Evolutionary conservation across 2,888 invertebrate species (phyloP).

Genomic region (Pristionchus fissidentatus): DNA sequence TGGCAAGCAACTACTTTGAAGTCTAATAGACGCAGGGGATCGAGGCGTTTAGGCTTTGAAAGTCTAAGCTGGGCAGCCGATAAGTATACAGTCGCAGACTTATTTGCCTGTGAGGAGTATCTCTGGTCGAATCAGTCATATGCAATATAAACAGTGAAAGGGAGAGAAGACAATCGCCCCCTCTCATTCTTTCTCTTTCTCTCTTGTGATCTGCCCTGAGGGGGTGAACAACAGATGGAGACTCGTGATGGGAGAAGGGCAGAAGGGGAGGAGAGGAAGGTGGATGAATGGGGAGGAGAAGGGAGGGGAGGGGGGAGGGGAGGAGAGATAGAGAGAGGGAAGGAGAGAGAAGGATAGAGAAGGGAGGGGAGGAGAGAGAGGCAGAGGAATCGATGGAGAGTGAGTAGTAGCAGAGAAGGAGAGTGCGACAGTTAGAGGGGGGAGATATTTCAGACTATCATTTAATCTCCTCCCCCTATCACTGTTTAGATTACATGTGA

Average conservation of each 20-base stretch:
- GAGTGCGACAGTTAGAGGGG: not conserved
- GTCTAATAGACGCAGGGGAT: no score
- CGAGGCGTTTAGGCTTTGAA: no score
- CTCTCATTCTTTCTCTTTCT: conserved; percentile 35
- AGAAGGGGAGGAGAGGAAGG: not conserved
- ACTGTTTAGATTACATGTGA: no score
- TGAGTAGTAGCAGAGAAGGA: not conserved
- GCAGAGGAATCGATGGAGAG: conserved; percentile 13
- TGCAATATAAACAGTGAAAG: not conserved
- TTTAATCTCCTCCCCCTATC: not conserved
- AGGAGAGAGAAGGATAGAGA: conserved; percentile 36
- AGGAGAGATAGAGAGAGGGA: not conserved
- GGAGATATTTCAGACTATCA: not conserved
- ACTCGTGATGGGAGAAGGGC: not conserved
- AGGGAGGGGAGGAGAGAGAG: not conserved
- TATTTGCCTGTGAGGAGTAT: not conserved
- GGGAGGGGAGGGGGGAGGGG: conserved; percentile 31
- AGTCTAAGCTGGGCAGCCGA: no score
- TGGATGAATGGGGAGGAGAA: not conserved
- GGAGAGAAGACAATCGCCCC: not conserved
- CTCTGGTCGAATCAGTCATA: not conserved
- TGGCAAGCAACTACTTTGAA: no score
- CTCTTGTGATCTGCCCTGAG: not conserved
- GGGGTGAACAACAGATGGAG: not conserved
- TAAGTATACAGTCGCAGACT: no score